Base-by-base conservation (phyloP, 1,140 invertebrate genomes). In the Drosophila subpulchrella region DNA sequence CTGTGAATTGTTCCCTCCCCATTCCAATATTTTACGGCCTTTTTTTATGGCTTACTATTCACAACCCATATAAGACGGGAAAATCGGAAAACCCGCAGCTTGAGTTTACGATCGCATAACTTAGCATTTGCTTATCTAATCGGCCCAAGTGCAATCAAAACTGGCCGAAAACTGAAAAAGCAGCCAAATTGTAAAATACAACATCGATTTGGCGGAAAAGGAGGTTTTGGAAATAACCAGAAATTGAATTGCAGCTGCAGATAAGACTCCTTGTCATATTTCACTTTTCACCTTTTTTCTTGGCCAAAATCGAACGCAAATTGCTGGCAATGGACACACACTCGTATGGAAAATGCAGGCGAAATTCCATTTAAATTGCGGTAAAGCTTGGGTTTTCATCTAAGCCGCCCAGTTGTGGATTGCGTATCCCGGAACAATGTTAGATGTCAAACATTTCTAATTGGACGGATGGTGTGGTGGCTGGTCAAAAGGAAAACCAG, bases 391-490 rank as follows among this genome's bases (percentile, higher is more conserved):
- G 38, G 46, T 38, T 60, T 75, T 76, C 38, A 51, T 71, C 51
- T 44, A 13, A 68, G 55, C 61, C 74, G 56, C 50, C 54, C 65
- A 44, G 32, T 68, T 38, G 24, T n/a, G 3, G 0, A 67, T 71
- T 68, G 65, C 67, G 67, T 71, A 71, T 71, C 51, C 65, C 63
- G 65, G 50, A 77, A 78, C 47, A 62, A 57, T 63, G 75, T 58
- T 62, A 63, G 58, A 70, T 77, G 75, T 70, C 54, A 71, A 78
- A 72, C 46, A 72, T 78, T 78, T 71, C 57, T 78, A 58, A 58
- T 70, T 62, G 32, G 75, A 63, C 38, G 30, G 47, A 17, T 3
- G 34, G 46, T 12, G 46, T 4, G 36, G 38, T 4, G 11, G 38
- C 4, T 20, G 41, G 34, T 30, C 34, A 59, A 54, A 56, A 66